A percentile compares a stretch with the other conserved stretches of the same genome.
Evolutionary conservation across 2,797 vertebrate genomes (phyloP).

Genomic region (Falco berigora): DNA sequence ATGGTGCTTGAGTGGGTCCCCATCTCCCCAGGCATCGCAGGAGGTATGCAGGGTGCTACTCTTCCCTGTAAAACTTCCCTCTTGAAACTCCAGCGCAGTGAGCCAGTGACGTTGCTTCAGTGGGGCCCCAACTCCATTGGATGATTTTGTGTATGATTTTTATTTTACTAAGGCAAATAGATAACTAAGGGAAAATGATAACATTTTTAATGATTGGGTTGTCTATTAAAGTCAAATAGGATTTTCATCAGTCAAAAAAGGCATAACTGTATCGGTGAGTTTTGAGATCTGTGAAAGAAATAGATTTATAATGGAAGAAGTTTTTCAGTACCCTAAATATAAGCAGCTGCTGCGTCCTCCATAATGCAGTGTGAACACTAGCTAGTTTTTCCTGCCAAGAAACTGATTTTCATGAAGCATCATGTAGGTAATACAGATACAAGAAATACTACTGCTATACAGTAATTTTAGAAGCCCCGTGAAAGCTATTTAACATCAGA

Average conservation of each 20-base stretch:
- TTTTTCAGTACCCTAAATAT: slow-evolving; percentile 9
- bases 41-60: background rate
- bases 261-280: background rate
- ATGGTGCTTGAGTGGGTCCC: accelerated
- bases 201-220: background rate
- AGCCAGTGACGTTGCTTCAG: background rate
- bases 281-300: background rate
- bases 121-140: background rate
- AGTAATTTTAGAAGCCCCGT: slow-evolving; percentile 1
- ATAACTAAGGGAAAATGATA: background rate
- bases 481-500: background rate
- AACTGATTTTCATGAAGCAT: background rate
- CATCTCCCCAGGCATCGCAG: accelerated
- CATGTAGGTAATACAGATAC: background rate
- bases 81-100: background rate
- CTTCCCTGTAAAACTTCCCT: background rate
- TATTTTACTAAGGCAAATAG: background rate
- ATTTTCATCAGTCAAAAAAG: background rate
- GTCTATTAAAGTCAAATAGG: background rate
- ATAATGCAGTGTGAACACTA: slow-evolving; percentile 30
- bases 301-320: background rate
- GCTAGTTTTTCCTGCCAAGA: slow-evolving; percentile 10
- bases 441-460: slow-evolving; percentile 8
- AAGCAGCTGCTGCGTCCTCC: slow-evolving; percentile 37
- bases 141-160: background rate